Evolutionary conservation across 2,888 invertebrate species (phyloP).

Genomic region (Calameuta filiformis): DNA sequence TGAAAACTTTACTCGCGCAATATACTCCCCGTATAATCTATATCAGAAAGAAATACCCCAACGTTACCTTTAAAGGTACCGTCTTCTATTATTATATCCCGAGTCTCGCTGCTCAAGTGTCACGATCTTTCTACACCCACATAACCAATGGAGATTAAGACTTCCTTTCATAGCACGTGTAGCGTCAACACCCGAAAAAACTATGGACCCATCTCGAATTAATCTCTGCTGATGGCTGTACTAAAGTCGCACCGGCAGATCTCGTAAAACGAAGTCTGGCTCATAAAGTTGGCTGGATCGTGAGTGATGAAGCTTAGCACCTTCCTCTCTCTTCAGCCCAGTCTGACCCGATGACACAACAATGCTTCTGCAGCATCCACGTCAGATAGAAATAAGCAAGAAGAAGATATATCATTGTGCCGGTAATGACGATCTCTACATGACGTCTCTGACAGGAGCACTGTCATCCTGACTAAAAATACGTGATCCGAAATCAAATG

Average conservation of each 20-base stretch:
- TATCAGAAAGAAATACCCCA: neutral
- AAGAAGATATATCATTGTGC: neutral
- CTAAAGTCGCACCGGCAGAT: neutral
- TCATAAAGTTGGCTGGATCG: neutral
- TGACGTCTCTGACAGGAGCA: neutral
- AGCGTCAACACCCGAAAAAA: neutral
- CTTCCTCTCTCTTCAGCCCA: neutral
- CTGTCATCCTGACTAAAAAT: neutral
- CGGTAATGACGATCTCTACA: neutral
- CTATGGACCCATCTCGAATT: neutral
- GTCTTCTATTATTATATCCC: neutral
- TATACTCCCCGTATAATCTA: neutral
- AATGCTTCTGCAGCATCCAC: neutral
- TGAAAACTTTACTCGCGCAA: neutral
- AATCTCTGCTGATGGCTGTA: constrained; percentile 3
- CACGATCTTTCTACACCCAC: neutral
- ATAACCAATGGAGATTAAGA: neutral
- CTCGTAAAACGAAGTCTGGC: neutral
- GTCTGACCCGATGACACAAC: neutral
- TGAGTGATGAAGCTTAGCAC: constrained; percentile 5
- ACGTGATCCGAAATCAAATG: neutral
- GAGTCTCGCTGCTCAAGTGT: neutral
- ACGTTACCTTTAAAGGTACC: neutral
- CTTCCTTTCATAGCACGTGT: neutral
- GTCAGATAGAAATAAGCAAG: neutral